Conservation (phyloP, 2,888 invertebrate genomes). For the Aricia artaxerxes region DNA sequence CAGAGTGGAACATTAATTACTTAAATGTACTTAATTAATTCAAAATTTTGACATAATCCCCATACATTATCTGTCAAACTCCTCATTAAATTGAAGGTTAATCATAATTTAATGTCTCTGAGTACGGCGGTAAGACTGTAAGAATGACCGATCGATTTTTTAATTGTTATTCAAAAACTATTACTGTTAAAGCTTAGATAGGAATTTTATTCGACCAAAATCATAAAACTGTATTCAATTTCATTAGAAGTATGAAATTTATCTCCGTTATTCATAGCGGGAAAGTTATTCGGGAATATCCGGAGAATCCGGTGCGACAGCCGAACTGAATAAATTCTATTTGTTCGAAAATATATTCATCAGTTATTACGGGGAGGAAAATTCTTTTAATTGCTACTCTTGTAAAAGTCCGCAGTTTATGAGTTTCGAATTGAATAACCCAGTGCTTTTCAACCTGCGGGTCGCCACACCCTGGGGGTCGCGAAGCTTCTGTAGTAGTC, state of each 20-base stretch:
- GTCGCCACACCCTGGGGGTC: too few species aligned
- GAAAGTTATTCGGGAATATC: slow-evolving; percentile 6
- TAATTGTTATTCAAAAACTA: too few species aligned
- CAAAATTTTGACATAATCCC: too few species aligned
- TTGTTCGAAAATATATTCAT: slow-evolving; percentile 16
- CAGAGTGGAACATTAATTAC: too few species aligned
- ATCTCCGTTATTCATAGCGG: background rate
- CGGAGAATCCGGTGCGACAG: background rate
- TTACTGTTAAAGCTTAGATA: background rate
- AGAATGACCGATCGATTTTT: too few species aligned
- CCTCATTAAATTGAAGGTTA: too few species aligned
- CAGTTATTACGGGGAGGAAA: slow-evolving; percentile 5
- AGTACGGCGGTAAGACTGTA: too few species aligned
- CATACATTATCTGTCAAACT: too few species aligned
- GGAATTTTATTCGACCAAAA: background rate
- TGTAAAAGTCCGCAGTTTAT: background rate
- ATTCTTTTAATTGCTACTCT: slow-evolving; percentile 11
- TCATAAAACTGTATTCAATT: background rate
- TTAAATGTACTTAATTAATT: too few species aligned
- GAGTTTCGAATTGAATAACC: slow-evolving; percentile 3
- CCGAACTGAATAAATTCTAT: slow-evolving; percentile 11
- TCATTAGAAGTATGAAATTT: background rate
- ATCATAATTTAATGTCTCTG: too few species aligned
- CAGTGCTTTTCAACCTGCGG: background rate
- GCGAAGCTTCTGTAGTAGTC: too few species aligned